A percentile compares a stretch with the other conserved stretches of the same genome.
phyloP scores from a whole-genome alignment of 2,113 vertebrate species.

The Mastomys natalensis region DNA sequence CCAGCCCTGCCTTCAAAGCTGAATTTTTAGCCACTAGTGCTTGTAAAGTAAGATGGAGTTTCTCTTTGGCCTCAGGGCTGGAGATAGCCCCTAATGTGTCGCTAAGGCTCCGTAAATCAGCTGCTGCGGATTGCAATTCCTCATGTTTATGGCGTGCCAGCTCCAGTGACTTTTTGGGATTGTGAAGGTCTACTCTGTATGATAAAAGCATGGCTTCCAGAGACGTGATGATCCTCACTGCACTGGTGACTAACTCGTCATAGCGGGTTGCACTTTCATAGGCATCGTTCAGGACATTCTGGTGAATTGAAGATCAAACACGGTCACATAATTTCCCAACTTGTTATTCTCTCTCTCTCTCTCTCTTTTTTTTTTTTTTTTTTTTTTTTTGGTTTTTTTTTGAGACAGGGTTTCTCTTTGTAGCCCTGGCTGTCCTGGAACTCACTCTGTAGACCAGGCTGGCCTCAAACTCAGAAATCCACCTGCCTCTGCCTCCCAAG shows the following conservation, averaged over 20 bases:
- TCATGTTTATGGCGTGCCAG: slow-evolving; percentile 77
- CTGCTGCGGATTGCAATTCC: slow-evolving; percentile 86
- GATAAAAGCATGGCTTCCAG: slow-evolving; percentile 82
- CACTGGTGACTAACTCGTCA: slow-evolving; percentile 76
- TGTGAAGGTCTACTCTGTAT: slow-evolving; percentile 68
- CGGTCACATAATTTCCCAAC: background rate
- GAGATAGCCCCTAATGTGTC: slow-evolving; percentile 82
- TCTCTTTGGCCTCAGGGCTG: slow-evolving; percentile 82
- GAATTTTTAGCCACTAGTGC: slow-evolving; percentile 86
- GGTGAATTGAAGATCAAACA: slow-evolving; percentile 50
- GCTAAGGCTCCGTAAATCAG: slow-evolving; percentile 84
- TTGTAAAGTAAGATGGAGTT: slow-evolving; percentile 85
- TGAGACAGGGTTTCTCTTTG: too few relatives aligned
- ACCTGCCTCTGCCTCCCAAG: too few relatives aligned
- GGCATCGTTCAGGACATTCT: slow-evolving; percentile 87
- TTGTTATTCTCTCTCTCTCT: background rate
- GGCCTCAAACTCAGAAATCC: too few relatives aligned
- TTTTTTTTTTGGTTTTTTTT: too few relatives aligned
- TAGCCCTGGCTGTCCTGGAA: too few relatives aligned
- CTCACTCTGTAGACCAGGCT: too few relatives aligned
- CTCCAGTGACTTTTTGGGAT: slow-evolving; percentile 74
- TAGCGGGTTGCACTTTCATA: slow-evolving; percentile 85
- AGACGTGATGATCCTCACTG: slow-evolving; percentile 80
- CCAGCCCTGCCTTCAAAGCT: slow-evolving; percentile 85
- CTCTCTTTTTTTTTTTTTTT: too few relatives aligned